Conservation (phyloP, 2,797 vertebrate genomes). For the Furcifer pardalis region DNA sequence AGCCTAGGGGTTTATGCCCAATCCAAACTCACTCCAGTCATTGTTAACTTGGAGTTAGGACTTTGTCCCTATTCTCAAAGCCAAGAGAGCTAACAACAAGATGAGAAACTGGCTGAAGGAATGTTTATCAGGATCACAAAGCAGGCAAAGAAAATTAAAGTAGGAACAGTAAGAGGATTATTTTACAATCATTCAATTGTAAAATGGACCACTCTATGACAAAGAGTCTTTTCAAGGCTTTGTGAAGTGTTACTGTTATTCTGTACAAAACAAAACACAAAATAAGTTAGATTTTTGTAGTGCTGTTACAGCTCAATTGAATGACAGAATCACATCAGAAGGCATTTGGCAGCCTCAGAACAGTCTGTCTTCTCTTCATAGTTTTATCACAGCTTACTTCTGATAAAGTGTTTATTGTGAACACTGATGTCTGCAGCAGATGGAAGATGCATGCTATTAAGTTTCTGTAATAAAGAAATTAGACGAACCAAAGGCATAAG, state of each 20-base stretch:
- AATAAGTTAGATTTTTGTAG: no score
- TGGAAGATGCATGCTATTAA: not conserved
- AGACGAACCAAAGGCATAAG: not conserved
- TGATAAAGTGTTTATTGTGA: not conserved
- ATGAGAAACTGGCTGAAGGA: not conserved
- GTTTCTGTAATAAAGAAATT: not conserved
- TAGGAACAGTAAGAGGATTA: not conserved
- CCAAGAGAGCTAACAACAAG: not conserved
- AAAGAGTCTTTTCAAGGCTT: slow-evolving; percentile 1
- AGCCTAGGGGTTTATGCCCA: no score
- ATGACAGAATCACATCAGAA: not conserved
- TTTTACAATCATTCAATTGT: no score
- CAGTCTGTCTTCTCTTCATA: not conserved
- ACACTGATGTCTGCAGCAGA: not conserved
- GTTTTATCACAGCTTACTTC: not conserved
- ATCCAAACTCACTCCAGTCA: no score
- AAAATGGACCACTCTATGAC: not conserved
- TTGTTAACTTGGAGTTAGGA: no score
- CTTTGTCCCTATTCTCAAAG: not conserved
- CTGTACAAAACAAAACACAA: not conserved
- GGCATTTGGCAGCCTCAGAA: not conserved
- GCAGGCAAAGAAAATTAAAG: not conserved
- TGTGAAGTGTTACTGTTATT: not conserved
- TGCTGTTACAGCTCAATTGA: not conserved
- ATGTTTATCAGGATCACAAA: not conserved